phyloP scores from a whole-genome alignment of 2,797 vertebrate genomes.

The Peromyscus aztecus region DNA sequence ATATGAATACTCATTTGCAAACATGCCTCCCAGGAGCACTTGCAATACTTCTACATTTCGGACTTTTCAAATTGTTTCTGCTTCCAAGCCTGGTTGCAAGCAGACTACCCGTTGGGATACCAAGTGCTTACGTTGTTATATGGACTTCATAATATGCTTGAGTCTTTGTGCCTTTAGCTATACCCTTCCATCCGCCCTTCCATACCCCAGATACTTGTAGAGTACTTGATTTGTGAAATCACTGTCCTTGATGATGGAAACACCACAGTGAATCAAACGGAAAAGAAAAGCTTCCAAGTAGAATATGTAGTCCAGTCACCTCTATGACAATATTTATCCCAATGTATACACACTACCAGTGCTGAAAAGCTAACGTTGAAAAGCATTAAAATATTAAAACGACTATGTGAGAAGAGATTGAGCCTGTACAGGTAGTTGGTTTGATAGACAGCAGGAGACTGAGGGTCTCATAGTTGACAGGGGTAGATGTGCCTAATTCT shows the following conservation, averaged over 20 bases:
- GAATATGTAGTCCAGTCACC: not conserved
- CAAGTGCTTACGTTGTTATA: not conserved
- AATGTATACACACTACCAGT: not conserved
- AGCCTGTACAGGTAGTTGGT: not conserved
- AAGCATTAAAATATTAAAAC: not conserved
- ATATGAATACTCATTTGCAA: not conserved
- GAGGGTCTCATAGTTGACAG: not conserved
- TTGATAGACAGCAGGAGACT: not conserved
- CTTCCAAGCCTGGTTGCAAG: not conserved
- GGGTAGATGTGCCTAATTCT: not conserved
- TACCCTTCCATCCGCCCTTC: not conserved
- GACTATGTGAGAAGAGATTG: not conserved
- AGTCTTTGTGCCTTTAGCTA: not conserved
- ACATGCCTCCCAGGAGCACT: too few relatives aligned
- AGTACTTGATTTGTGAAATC: not conserved
- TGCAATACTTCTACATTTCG: not conserved
- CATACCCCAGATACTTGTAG: not conserved
- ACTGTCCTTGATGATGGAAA: not conserved
- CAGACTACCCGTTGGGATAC: not conserved
- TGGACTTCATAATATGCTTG: not conserved
- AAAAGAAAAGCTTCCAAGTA: not conserved
- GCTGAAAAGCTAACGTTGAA: not conserved
- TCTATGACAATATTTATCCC: not conserved
- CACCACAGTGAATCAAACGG: not conserved
- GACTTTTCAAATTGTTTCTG: not conserved